phyloP scores from a whole-genome alignment of 2,113 vertebrate genomes.

The Nerophis ophidion region DNA sequence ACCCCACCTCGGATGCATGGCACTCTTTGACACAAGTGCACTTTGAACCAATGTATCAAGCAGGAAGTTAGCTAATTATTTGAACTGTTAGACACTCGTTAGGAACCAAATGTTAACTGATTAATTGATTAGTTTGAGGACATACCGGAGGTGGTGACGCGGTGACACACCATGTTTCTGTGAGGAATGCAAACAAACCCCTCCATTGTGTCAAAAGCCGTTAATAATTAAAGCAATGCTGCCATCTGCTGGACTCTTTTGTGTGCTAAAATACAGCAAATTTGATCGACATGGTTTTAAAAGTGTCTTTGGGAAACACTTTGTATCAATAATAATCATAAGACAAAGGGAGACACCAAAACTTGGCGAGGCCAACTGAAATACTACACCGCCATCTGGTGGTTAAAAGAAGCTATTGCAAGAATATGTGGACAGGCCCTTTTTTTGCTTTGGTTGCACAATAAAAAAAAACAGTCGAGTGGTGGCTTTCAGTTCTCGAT shows the following conservation, averaged over 20 bases:
- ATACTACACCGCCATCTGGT: conserved; percentile 40
- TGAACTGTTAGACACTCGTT: no score
- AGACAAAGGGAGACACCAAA: not conserved
- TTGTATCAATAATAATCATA: not conserved
- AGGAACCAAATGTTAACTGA: no score
- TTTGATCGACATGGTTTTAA: not conserved
- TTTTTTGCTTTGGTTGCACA: no score
- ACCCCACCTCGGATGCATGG: no score
- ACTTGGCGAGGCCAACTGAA: not conserved
- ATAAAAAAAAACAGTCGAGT: no score
- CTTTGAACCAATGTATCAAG: no score
- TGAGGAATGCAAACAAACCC: not conserved
- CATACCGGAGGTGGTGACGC: no score
- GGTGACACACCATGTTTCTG: no score
- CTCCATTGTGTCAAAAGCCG: not conserved
- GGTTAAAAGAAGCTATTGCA: not conserved
- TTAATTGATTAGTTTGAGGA: no score
- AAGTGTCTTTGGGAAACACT: not conserved
- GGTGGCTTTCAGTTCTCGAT: no score
- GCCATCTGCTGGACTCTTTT: conserved; percentile 52
- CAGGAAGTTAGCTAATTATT: no score
- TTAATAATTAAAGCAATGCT: not conserved
- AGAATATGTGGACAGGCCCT: not conserved
- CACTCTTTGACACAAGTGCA: no score
- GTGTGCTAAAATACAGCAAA: not conserved